A percentile compares a stretch with the other conserved stretches of the same genome.
phyloP scores from a whole-genome alignment of 2,113 vertebrate species.

The Microtus richardsoni region DNA sequence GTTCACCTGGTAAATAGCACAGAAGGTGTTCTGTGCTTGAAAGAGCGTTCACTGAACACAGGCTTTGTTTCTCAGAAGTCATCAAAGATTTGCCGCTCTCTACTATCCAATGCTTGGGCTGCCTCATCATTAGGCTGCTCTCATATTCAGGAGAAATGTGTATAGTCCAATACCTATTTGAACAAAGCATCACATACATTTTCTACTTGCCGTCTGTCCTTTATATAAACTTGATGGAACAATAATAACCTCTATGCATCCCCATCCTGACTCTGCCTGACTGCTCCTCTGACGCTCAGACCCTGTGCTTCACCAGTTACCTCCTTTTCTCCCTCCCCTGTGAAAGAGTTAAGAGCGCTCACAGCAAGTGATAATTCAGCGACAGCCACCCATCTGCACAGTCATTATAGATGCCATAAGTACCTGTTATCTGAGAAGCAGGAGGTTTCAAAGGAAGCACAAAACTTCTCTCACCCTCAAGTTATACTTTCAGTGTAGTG shows the following conservation, averaged over 20 bases:
- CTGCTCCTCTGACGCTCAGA: not conserved
- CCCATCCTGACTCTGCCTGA: not conserved
- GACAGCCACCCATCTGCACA: not conserved
- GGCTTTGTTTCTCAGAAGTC: conserved; percentile 67
- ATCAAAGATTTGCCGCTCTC: conserved; percentile 50
- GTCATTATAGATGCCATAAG: not conserved
- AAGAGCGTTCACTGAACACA: conserved; percentile 29
- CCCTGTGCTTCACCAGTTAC: not conserved
- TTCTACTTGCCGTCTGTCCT: conserved; percentile 14
- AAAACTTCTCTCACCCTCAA: not conserved
- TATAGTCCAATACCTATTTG: conserved; percentile 54
- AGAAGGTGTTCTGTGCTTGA: conserved; percentile 44
- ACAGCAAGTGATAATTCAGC: not conserved
- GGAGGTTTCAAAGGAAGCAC: not conserved
- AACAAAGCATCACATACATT: not conserved
- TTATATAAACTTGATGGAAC: not conserved
- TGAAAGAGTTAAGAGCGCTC: not conserved
- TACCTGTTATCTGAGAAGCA: not conserved
- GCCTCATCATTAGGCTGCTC: not conserved
- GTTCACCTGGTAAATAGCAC: conserved; percentile 52
- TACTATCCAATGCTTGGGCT: not conserved
- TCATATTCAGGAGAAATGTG: conserved; percentile 21
- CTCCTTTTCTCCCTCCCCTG: not conserved
- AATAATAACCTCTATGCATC: not conserved
- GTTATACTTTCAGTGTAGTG: not conserved